Conservation (phyloP, 2,113 vertebrate species). For the Peromyscus leucopus region DNA sequence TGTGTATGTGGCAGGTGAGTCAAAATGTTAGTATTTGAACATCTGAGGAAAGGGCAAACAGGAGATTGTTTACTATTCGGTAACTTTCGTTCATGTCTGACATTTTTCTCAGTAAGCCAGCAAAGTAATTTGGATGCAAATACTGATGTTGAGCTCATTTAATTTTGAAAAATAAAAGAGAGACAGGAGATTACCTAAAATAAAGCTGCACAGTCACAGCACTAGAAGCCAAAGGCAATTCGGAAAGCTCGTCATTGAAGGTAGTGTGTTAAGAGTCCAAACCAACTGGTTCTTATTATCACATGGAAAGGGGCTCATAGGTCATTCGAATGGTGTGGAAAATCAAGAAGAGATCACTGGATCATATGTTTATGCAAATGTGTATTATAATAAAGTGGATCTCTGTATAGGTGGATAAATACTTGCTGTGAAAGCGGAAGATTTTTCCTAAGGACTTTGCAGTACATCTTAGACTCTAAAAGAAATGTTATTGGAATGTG, state of each 20-base stretch:
- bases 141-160: neutral
- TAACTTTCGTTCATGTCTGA: neutral
- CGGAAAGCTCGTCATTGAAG: neutral
- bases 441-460: neutral
- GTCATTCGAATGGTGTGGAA: neutral
- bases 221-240: neutral
- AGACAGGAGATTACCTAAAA: neutral
- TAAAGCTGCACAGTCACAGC: neutral
- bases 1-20: neutral
- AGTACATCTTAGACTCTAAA: neutral
- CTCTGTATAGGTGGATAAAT: neutral
- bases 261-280: neutral
- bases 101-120: neutral
- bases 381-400: neutral
- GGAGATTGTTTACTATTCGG: neutral
- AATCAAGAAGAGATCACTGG: neutral
- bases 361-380: neutral
- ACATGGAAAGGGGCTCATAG: neutral
- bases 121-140: neutral
- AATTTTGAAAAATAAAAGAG: neutral
- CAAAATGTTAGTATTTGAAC: neutral
- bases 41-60: neutral
- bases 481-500: neutral
- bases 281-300: neutral
- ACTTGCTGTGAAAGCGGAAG: neutral